Evolutionary conservation across 1,140 invertebrate species (phyloP).

Genomic region (Ceratina calcarata): DNA sequence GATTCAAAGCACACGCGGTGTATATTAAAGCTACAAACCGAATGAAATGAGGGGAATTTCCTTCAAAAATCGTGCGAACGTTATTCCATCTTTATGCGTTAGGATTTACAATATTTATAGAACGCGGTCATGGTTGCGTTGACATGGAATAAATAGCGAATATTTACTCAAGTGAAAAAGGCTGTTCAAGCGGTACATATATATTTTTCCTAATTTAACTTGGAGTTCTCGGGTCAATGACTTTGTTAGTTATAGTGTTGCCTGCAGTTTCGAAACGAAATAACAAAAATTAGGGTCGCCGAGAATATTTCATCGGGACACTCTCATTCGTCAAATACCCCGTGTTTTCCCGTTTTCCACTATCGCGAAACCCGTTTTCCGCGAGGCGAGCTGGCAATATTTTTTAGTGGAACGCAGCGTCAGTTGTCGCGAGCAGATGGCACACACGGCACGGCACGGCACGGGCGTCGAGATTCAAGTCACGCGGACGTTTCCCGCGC

Average conservation of each 20-base stretch:
- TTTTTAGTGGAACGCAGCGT: slow-evolving; percentile 28
- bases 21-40: neutral
- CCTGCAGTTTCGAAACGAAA: no score
- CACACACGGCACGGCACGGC: neutral
- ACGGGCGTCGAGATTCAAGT: slow-evolving; percentile 15
- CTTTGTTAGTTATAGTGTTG: no score
- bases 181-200: no score
- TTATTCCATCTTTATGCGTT: no score
- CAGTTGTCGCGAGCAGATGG: slow-evolving; percentile 29
- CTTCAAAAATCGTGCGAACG: neutral
- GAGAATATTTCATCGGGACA: neutral
- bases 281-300: no score
- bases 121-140: no score
- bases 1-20: neutral
- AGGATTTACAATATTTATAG: no score
- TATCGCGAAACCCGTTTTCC: neutral
- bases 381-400: slow-evolving; percentile 2
- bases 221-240: no score
- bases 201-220: no score
- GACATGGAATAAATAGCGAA: no score
- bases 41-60: neutral
- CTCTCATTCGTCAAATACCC: neutral
- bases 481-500: slow-evolving; percentile 36
- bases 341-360: slow-evolving; percentile 13
- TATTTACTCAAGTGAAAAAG: no score